Evolutionary conservation across 2,113 vertebrate species (phyloP).

Genomic region (Leptodactylus fuscus): DNA sequence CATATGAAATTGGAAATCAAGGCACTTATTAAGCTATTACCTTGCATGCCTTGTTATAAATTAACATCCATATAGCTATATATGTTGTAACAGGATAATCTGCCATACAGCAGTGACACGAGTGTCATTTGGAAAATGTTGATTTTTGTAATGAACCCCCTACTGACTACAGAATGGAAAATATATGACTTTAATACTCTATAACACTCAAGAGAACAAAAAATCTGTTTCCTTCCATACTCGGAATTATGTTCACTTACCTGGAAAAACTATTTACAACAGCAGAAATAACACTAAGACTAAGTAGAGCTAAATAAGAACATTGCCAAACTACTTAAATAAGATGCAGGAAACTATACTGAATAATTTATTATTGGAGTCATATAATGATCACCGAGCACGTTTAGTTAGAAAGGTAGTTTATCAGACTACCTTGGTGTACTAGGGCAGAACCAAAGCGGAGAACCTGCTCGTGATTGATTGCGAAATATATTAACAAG

Average conservation of each 20-base stretch:
- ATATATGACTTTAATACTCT: no score
- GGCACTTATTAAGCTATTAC: no score
- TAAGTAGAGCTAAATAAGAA: conserved; percentile 61
- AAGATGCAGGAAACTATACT: conserved; percentile 70
- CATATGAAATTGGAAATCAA: no score
- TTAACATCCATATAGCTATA: no score
- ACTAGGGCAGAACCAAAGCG: conserved; percentile 74
- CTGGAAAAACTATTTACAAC: conserved; percentile 66
- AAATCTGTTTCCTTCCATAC: neutral
- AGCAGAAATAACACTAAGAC: conserved; percentile 67
- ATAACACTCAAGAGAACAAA: neutral
- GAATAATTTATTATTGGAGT: conserved; percentile 79
- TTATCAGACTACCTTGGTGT: conserved; percentile 80
- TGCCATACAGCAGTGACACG: no score
- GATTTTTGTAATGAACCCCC: neutral
- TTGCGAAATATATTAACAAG: conserved; percentile 78
- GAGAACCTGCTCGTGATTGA: conserved; percentile 78
- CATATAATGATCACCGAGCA: conserved; percentile 82
- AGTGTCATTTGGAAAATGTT: neutral
- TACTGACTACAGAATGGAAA: neutral
- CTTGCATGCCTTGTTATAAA: no score
- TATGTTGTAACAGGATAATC: no score
- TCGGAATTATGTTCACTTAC: conserved; percentile 36
- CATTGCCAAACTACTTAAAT: conserved; percentile 73
- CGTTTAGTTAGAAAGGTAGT: conserved; percentile 79